A percentile compares a stretch with the other conserved stretches of the same genome.
Conservation (phyloP, 2,113 vertebrate species). For the Neopipo cinnamomea region DNA sequence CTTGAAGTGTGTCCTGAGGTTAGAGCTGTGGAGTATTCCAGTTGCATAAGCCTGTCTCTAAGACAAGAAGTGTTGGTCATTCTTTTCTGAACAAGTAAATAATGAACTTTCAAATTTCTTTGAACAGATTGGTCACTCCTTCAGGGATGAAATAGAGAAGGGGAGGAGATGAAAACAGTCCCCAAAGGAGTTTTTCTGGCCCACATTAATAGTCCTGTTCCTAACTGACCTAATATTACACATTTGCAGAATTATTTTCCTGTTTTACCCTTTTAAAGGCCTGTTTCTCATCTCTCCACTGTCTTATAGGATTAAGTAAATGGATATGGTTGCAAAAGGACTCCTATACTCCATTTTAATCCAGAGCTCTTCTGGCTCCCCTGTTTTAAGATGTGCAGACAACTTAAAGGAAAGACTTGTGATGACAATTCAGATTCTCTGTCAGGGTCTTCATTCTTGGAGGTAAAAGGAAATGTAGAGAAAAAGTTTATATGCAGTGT, state of each 20-base stretch:
- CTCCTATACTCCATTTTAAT: neutral
- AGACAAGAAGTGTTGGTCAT: neutral
- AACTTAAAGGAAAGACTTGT: neutral
- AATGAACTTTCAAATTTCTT: neutral
- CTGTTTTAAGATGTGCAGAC: neutral
- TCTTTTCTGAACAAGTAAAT: neutral
- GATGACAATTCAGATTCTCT: neutral
- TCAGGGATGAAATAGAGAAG: neutral
- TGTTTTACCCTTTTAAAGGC: neutral
- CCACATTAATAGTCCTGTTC: neutral
- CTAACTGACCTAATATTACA: neutral
- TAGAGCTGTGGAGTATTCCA: neutral
- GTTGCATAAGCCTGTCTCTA: neutral
- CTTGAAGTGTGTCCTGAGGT: neutral
- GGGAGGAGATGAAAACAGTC: neutral
- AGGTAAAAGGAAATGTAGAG: neutral
- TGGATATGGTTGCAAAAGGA: neutral
- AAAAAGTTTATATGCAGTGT: neutral
- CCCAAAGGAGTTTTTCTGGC: neutral
- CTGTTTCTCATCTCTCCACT: neutral
- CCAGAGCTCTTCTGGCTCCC: neutral
- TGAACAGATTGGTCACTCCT: neutral
- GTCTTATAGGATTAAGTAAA: neutral
- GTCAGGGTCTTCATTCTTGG: neutral
- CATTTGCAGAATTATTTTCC: neutral